A percentile compares a stretch with the other conserved stretches of the same genome.
phyloP scores from a whole-genome alignment of 2,113 vertebrate genomes.

The Neolamprologus toae region DNA sequence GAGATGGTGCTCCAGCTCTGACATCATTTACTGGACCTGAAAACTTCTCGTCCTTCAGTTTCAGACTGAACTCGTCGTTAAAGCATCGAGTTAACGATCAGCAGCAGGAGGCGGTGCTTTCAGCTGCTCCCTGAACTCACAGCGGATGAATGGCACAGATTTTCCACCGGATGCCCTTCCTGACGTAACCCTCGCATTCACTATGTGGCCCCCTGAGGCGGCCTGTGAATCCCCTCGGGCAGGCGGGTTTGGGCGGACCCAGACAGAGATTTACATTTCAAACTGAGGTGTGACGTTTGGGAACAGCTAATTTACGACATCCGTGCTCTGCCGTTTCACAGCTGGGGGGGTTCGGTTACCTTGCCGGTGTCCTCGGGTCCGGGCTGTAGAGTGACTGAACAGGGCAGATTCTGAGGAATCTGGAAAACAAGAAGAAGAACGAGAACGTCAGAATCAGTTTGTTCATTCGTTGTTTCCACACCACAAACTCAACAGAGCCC shows the following conservation, averaged over 20 bases:
- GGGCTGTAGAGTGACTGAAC: slow-evolving; percentile 87
- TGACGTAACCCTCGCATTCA: background rate
- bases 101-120: background rate
- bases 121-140: background rate
- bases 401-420: slow-evolving; percentile 89
- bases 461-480: background rate
- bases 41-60: background rate
- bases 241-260: background rate
- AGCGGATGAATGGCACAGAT: background rate
- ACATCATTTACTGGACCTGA: background rate
- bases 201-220: background rate
- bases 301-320: background rate
- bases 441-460: background rate
- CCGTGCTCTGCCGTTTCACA: background rate
- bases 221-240: background rate
- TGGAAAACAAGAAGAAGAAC: slow-evolving; percentile 28
- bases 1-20: background rate
- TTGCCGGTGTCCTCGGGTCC: slow-evolving; percentile 92
- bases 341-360: slow-evolving; percentile 51
- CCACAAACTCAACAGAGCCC: background rate
- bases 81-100: background rate
- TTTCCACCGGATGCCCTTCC: background rate
- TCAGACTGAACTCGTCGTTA: background rate
- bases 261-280: background rate
- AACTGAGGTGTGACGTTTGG: background rate